phyloP scores from a whole-genome alignment of 2,888 invertebrate species.

The Oxycera nigricornis region DNA sequence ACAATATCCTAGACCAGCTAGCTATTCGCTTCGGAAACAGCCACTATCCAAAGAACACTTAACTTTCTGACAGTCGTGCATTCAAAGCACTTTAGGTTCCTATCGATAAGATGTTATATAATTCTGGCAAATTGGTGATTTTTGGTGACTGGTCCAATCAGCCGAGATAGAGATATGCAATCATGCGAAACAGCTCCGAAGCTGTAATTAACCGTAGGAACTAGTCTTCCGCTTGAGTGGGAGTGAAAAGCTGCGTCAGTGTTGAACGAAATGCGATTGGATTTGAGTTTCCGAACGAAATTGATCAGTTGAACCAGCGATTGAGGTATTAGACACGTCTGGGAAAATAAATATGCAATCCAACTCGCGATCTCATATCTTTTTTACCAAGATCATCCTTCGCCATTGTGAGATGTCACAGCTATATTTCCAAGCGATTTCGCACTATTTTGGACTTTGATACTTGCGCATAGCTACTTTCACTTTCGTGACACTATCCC shows the following conservation, averaged over 20 bases:
- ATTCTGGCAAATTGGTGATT: constrained; percentile 12
- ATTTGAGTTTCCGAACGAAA: too few relatives aligned
- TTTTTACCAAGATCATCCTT: neutral
- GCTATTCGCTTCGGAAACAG: neutral
- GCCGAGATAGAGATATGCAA: neutral
- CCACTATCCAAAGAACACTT: neutral
- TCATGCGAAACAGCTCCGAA: too few relatives aligned
- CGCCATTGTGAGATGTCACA: neutral
- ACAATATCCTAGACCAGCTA: neutral
- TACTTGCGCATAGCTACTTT: neutral
- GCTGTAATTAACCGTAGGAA: too few relatives aligned
- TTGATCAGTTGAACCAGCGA: too few relatives aligned
- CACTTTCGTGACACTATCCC: constrained; percentile 1
- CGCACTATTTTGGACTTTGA: neutral
- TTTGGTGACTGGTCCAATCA: neutral
- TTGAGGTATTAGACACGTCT: too few relatives aligned
- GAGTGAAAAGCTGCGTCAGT: too few relatives aligned
- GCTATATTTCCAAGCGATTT: neutral
- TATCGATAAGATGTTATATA: constrained; percentile 8
- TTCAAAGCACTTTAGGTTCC: neutral
- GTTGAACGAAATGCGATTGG: too few relatives aligned
- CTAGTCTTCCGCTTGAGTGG: too few relatives aligned
- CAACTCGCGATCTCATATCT: too few relatives aligned
- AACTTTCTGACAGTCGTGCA: neutral
- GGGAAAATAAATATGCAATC: too few relatives aligned